Evolutionary conservation across 1,140 invertebrate genomes (phyloP), one percentile per base, ranked within the genome.

Genomic region (Drosophila bocki): DNA sequence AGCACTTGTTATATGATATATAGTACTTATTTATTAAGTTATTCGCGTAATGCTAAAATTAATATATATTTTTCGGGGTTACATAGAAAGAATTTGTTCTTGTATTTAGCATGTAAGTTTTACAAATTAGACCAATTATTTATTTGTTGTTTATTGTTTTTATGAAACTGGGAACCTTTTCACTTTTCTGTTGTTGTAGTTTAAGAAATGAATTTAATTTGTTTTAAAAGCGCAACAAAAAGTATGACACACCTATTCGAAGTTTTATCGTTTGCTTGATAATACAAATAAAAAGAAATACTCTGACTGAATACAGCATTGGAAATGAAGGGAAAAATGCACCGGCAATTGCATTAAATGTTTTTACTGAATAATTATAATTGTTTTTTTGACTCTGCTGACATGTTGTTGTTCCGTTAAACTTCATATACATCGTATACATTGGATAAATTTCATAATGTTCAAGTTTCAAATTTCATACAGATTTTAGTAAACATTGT

Each of bases 401-500:
- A 26, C 53, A 39, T 37, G 17, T 53, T 22, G 51, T 39, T 56
- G 35, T 56, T 56, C 13, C 13, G 35, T 56, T 39, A 39, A 39
- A 56, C 5, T 39, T 56, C 53, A 56, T 56, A 56, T 39, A 56
- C 35, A 56, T 56, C 53, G 53, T 65, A 65, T 65, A 65, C 62
- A 65, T 65, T 3, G 62, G 59, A 62, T 65, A 65, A 65, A 61
- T 65, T 65, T 65, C 62, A 32, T 65, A 65, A 33, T 44, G 37
- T 64, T 64, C 61, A 60, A 64, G 61, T 64, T 64, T 33, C 19
- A 59, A 64, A 42, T 64, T 61, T 61, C 61, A 60, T 64, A 64
- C 61, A 61, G 62, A 17, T 61, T 64, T 64, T 26, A 64, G 39
- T 64, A 64, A 64, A 62, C 62, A 64, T 60, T 64, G 37, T 64